Evolutionary conservation across 1,140 invertebrate genomes (phyloP).

Genomic region (Drosophila subobscura): DNA sequence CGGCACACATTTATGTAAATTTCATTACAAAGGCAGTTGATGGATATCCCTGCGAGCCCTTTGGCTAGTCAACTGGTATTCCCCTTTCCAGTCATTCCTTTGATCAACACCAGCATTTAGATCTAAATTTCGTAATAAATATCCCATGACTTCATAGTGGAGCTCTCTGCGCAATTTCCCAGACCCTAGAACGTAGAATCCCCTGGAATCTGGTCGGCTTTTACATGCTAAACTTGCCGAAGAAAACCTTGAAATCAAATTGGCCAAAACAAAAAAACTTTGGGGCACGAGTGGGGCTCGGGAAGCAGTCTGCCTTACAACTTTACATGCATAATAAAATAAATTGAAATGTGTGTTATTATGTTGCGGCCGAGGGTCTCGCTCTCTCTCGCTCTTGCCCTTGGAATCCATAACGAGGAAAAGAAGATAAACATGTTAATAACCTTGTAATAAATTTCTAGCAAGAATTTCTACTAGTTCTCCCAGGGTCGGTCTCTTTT

Average conservation of each 20-base stretch:
- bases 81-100: background rate
- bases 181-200: background rate
- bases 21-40: constrained; percentile 41
- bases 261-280: constrained; percentile 54
- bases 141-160: constrained; percentile 40
- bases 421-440: constrained; percentile 79
- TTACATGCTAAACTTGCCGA: constrained; percentile 30
- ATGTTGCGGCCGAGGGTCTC: constrained; percentile 42
- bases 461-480: constrained; percentile 74
- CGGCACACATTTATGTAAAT: constrained; percentile 40
- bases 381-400: constrained; percentile 24
- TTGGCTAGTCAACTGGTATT: background rate
- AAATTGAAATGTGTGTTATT: constrained; percentile 80
- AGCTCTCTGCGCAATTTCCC: constrained; percentile 36
- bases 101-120: constrained; percentile 3
- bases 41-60: constrained; percentile 11
- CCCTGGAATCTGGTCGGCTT: constrained; percentile 20
- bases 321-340: constrained; percentile 62
- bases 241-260: constrained; percentile 56
- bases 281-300: constrained; percentile 21
- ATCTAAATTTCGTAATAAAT: constrained; percentile 47
- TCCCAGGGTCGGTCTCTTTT: constrained; percentile 2
- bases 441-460: constrained; percentile 79
- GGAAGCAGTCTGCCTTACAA: constrained; percentile 33
- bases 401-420: constrained; percentile 74